Conservation (phyloP, 2,888 invertebrate species). For the Dryobotodes eremita region DNA sequence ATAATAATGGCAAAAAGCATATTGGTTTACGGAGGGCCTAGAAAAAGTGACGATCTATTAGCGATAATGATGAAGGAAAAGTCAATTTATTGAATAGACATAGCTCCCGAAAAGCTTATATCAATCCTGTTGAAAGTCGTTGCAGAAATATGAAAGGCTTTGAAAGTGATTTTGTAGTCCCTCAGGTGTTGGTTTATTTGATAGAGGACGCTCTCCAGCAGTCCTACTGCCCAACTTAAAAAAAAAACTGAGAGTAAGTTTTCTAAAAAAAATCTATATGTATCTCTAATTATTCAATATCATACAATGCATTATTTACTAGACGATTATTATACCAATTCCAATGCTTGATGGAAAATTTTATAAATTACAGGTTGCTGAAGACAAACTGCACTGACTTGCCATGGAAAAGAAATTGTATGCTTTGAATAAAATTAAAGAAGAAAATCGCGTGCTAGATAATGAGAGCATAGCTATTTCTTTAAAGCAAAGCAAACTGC, state of each 20-base stretch:
- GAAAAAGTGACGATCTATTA: too few relatives aligned
- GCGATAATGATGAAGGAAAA: too few relatives aligned
- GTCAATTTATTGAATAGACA: background rate
- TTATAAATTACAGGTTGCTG: constrained; percentile 14
- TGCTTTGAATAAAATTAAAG: constrained; percentile 24
- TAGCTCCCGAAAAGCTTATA: background rate
- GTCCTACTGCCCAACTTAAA: background rate
- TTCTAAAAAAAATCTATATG: background rate
- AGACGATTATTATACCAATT: background rate
- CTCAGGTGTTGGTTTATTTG: background rate
- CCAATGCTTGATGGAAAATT: background rate
- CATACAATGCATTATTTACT: background rate
- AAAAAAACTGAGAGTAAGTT: too few relatives aligned
- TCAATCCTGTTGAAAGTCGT: too few relatives aligned
- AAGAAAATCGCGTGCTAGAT: constrained; percentile 42
- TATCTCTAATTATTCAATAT: too few relatives aligned
- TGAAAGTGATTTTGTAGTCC: background rate
- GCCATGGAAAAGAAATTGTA: background rate
- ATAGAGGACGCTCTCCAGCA: background rate
- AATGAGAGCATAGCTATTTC: constrained; percentile 32
- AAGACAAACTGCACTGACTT: constrained; percentile 6
- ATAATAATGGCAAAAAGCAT: too few relatives aligned
- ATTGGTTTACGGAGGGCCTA: too few relatives aligned
- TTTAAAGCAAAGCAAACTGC: constrained; percentile 27
- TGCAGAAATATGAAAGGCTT: too few relatives aligned